Percentiles rank a stretch among this genome's conserved stretches.
phyloP scores from a whole-genome alignment of 2,113 vertebrate species.

The Anguilla rostrata region DNA sequence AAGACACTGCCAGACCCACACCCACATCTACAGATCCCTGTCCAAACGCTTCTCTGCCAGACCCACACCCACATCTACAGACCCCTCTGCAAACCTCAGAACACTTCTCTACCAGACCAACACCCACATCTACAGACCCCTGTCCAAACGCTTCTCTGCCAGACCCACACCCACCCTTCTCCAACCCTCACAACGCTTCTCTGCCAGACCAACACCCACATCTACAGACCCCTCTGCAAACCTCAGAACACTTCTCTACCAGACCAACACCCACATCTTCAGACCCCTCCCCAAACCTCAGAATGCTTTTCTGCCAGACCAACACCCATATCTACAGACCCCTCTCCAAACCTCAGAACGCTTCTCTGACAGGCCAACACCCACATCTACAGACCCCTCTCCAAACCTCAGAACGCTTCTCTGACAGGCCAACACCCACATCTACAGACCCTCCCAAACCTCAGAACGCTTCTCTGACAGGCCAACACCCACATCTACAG shows the following conservation, averaged over 20 bases:
- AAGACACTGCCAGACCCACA: neutral
- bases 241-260: neutral
- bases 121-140: too few relatives aligned
- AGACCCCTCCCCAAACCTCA: neutral
- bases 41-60: neutral
- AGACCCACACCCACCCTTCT: neutral
- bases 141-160: neutral
- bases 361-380: neutral
- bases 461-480: neutral
- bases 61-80: neutral
- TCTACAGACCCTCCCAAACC: neutral
- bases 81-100: too few relatives aligned
- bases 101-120: too few relatives aligned
- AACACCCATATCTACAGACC: neutral
- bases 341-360: too few relatives aligned
- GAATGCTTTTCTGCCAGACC: neutral
- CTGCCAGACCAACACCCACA: neutral
- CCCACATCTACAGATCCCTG: neutral
- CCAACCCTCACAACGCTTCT: too few relatives aligned
- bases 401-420: too few relatives aligned
- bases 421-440: neutral
- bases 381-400: neutral
- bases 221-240: neutral
- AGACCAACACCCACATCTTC: neutral
- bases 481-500: neutral